These are phyloP conservation scores for Drosophila mayri DNA, from an alignment of 1,140 invertebrate species.

Conservation along the genomic window DNA sequence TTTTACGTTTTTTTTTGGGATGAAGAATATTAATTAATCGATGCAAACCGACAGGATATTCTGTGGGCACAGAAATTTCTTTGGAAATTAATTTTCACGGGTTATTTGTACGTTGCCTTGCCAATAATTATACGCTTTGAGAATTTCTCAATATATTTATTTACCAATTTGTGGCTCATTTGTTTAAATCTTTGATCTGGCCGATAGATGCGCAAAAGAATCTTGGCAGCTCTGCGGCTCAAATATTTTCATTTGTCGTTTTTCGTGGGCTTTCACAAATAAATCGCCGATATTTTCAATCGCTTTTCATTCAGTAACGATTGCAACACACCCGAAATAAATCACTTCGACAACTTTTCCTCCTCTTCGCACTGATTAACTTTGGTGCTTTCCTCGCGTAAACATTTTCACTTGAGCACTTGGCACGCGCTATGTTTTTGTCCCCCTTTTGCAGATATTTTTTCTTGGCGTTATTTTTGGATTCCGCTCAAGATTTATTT, in stretches of 20 bases:
- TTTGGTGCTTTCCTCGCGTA: constrained; percentile 26
- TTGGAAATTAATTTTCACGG: constrained; percentile 31
- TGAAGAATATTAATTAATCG: constrained; percentile 20
- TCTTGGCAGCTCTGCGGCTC: constrained; percentile 33
- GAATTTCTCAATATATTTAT: constrained; percentile 50
- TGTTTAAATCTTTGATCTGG: constrained; percentile 65
- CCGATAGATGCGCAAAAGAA: constrained; percentile 18
- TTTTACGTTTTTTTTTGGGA: not conserved
- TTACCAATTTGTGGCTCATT: constrained; percentile 76
- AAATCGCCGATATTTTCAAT: constrained; percentile 35
- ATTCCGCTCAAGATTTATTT: constrained; percentile 70
- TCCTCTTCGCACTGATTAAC: constrained; percentile 41
- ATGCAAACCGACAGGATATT: constrained; percentile 11
- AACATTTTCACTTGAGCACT: constrained; percentile 55
- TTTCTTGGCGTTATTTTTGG: constrained; percentile 56
- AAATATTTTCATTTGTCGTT: constrained; percentile 48
- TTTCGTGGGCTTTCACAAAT: constrained; percentile 27
- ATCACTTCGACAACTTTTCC: constrained; percentile 30
- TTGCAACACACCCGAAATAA: constrained; percentile 38
- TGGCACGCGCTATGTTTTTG: constrained; percentile 64
- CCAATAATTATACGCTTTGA: constrained; percentile 54
- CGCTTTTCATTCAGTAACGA: constrained; percentile 32
- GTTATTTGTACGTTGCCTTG: constrained; percentile 14
- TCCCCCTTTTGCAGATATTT: constrained; percentile 52
- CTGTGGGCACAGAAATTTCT: not conserved